Evolutionary conservation across 2,888 invertebrate species (phyloP), one percentile per base, ranked within the genome.

Genomic region (Cepaea hortensis): DNA sequence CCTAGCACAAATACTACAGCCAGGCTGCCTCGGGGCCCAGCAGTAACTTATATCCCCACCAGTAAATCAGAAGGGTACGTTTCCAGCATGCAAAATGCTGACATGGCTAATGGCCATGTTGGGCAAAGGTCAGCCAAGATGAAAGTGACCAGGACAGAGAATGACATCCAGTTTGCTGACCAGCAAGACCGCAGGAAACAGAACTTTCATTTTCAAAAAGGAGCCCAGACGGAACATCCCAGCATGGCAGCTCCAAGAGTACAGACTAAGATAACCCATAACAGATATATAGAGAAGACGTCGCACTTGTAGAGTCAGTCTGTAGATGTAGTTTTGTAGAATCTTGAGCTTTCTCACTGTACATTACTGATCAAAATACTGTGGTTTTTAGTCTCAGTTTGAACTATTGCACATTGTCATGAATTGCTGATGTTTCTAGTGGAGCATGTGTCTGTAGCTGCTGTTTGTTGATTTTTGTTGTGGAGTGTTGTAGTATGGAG

Each of bases 121-220:
- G 88, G 87, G 18, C 76, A n/a, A 5, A n/a, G 85, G 75, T 73
- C 87, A 3, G 73, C 87, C 3, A 85, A 86, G 46, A 86, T 89
- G 88, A 90, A 88, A 70, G 83, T 85, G 80, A 85, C 89, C 15
- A 81, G 88, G 65, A 90, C 90, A 15, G 90, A 90, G 65, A 87
- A 89, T 35, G 88, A 89, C 65, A 88, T 89, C 11, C 88, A 88
- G 46, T 87, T 80, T n/a, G 75, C 86, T 7, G 83, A 81, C 35
- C 81, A 84, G 20, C 86, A 70, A 3, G 90, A 89, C 77, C 77
- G 81, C 61, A 85, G 80, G 9, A 88, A 88, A 46, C 46, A 80
- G 20, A 85, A 82, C 48, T 84, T 76, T 3, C 88, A 88, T 65
- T 62, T 72, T 68, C 81, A 82, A 18, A 87, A 88, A 46, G 68